phyloP scores from a whole-genome alignment of 2,113 vertebrate species.

The Alosa alosa region DNA sequence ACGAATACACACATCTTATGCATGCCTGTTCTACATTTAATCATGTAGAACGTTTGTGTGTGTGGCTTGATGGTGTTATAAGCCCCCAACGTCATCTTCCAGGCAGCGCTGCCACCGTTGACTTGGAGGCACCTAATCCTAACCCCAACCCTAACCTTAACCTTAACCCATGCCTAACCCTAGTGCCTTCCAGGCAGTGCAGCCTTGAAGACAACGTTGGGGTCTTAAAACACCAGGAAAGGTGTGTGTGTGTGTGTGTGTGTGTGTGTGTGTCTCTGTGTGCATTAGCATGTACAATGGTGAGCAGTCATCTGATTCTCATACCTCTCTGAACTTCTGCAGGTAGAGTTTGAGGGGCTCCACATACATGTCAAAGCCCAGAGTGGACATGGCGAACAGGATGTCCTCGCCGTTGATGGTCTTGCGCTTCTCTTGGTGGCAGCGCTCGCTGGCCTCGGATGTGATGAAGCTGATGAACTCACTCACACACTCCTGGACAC shows the following conservation, averaged over 20 bases:
- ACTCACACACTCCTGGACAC: constrained; percentile 97
- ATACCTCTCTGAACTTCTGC: constrained; percentile 97
- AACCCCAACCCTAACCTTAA: too few relatives aligned
- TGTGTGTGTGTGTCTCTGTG: background rate
- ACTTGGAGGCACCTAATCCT: too few relatives aligned
- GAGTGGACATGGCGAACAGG: constrained; percentile 97
- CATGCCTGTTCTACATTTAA: too few relatives aligned
- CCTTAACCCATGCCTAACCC: too few relatives aligned
- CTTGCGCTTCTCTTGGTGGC: constrained; percentile 98
- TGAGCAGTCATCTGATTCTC: constrained; percentile 6
- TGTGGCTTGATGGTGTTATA: background rate
- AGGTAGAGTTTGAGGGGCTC: constrained; percentile 96
- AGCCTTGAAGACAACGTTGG: too few relatives aligned
- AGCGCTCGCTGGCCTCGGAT: constrained; percentile 94
- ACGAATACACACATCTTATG: background rate
- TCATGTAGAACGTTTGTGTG: background rate
- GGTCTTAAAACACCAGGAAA: too few relatives aligned
- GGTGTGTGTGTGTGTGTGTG: background rate
- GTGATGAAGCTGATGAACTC: constrained; percentile 99
- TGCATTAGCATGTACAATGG: background rate
- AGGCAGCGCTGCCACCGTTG: too few relatives aligned
- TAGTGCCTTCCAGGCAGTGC: too few relatives aligned
- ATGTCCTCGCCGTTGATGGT: constrained; percentile 99
- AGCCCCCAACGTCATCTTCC: too few relatives aligned
- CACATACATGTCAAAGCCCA: constrained; percentile 98